A percentile compares a stretch with the other conserved stretches of the same genome.
Evolutionary conservation across 2,113 vertebrate genomes (phyloP).

Genomic region (Passer domesticus): DNA sequence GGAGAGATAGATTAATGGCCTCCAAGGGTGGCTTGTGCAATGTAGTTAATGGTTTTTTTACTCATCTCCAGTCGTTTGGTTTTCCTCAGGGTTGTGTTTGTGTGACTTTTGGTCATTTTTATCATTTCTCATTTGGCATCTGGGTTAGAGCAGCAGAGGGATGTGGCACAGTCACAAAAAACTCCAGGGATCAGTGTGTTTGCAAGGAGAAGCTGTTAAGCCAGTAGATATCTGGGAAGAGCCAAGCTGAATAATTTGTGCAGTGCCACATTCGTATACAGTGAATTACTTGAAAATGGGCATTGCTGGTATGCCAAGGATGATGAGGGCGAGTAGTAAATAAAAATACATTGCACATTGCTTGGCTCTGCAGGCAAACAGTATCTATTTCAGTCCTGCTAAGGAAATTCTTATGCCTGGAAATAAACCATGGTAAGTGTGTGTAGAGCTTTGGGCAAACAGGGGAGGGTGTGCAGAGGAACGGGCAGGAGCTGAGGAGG

Average conservation of each 20-base stretch:
- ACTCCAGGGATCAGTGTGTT: background rate
- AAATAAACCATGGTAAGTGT: conserved; percentile 17
- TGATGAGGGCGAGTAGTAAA: conserved; percentile 29
- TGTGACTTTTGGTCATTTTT: background rate
- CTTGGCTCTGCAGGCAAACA: conserved; percentile 21
- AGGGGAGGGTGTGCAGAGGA: background rate
- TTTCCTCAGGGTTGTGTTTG: background rate
- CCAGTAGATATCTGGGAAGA: background rate
- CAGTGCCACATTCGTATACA: background rate
- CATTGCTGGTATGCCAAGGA: background rate
- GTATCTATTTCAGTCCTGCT: conserved; percentile 50
- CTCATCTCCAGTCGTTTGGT: background rate
- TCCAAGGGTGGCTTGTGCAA: background rate
- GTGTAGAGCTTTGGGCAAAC: background rate
- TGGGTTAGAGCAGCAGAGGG: background rate
- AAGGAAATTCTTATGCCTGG: conserved; percentile 45
- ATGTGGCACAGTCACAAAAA: background rate
- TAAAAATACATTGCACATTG: conserved; percentile 30
- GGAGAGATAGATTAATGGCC: background rate
- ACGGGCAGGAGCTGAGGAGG: background rate
- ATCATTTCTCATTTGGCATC: background rate
- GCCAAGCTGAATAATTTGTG: background rate
- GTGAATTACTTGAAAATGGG: background rate
- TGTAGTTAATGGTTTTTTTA: background rate
- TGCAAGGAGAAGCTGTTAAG: background rate